A percentile compares a stretch with the other conserved stretches of the same genome.
Evolutionary conservation across 2,797 vertebrate species (phyloP).

Genomic region (Ambastaia sidthimunki): DNA sequence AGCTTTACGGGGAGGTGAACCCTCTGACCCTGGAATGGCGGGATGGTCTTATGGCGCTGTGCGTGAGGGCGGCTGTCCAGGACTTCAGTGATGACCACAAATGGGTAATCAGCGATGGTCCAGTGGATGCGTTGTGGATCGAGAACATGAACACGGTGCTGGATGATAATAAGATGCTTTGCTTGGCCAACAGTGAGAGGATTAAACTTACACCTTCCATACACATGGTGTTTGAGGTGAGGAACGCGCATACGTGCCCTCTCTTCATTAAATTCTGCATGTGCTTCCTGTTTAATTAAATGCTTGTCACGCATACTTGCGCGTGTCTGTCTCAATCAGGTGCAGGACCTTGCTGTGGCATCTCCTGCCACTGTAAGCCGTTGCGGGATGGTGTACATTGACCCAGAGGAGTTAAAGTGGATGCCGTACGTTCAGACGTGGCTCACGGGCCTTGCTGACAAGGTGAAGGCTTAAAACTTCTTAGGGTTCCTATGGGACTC

Average conservation of each 20-base stretch:
- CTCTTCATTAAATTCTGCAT: constrained; percentile 2
- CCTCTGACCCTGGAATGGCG: constrained; percentile 86
- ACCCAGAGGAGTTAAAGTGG: constrained; percentile 89
- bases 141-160: constrained; percentile 92
- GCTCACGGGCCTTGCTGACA: constrained; percentile 75
- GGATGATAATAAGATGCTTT: constrained; percentile 93
- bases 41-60: constrained; percentile 88
- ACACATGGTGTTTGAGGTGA: constrained; percentile 91
- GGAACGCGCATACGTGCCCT: background rate
- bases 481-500: background rate
- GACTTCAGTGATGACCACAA: constrained; percentile 84
- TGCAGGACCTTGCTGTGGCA: constrained; percentile 87
- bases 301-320: background rate
- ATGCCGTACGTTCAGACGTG: constrained; percentile 88
- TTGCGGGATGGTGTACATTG: constrained; percentile 90
- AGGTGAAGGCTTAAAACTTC: constrained; percentile 67
- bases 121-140: constrained; percentile 90
- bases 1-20: constrained; percentile 84
- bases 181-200: constrained; percentile 88
- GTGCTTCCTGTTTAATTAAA: background rate
- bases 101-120: constrained; percentile 89
- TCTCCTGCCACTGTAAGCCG: constrained; percentile 91
- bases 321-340: constrained; percentile 69
- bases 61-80: constrained; percentile 82
- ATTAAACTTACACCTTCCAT: constrained; percentile 89